Percentiles rank a stretch among this genome's conserved stretches.
Conservation (phyloP, 2,888 invertebrate species). For the Melieria omissa region DNA sequence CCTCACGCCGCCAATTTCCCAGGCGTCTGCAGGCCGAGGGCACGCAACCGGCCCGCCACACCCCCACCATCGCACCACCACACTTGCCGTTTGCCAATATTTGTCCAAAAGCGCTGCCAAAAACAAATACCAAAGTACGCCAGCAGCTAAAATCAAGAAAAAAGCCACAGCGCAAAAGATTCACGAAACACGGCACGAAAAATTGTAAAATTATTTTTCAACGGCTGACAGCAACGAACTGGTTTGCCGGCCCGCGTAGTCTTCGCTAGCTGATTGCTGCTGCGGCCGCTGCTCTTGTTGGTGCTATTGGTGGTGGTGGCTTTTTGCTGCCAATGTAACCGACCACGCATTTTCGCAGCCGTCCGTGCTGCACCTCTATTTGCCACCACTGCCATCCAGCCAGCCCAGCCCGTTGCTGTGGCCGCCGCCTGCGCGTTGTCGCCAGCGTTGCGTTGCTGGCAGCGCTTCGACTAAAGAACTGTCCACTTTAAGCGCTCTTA, state of each 20-base stretch:
- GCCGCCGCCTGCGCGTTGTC: background rate
- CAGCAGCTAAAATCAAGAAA: background rate
- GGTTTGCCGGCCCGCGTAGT: constrained; percentile 10
- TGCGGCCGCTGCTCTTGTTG: background rate
- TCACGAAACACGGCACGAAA: background rate
- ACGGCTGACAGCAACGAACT: constrained; percentile 10
- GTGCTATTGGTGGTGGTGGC: background rate
- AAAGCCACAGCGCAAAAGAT: background rate
- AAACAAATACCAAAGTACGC: constrained; percentile 17
- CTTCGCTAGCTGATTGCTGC: background rate
- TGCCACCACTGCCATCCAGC: background rate
- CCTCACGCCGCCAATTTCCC: constrained; percentile 28
- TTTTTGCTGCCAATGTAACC: background rate
- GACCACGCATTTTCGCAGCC: constrained; percentile 3
- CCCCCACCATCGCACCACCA: background rate
- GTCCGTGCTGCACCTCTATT: background rate
- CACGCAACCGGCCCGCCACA: background rate
- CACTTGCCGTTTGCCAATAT: constrained; percentile 29
- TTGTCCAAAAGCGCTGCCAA: constrained; percentile 25
- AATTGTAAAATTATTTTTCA: background rate
- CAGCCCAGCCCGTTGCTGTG: background rate
- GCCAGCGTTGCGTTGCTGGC: background rate
- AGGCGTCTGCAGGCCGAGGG: background rate
- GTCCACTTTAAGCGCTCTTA: background rate
- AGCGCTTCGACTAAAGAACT: constrained; percentile 1